Evolutionary conservation across 2,113 vertebrate genomes (phyloP).

Genomic region (Hypanus sabinus): DNA sequence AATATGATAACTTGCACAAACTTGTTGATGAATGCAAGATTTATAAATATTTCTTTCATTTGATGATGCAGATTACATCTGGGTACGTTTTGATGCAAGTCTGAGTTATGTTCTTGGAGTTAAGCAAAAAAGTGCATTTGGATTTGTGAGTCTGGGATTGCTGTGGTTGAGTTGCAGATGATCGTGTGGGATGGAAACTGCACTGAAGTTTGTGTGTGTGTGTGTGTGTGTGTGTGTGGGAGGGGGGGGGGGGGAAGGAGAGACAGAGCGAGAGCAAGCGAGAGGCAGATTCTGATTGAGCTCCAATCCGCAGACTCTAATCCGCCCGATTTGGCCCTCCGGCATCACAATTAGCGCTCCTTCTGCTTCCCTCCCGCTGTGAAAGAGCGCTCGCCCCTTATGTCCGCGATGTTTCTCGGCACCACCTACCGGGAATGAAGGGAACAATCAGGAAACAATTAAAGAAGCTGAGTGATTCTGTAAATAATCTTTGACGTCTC

Average conservation of each 20-base stretch:
- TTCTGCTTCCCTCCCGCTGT: slow-evolving; percentile 48
- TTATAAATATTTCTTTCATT: background rate
- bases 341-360: slow-evolving; percentile 50
- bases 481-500: slow-evolving; percentile 62
- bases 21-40: background rate
- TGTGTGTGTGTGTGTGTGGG: background rate
- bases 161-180: background rate
- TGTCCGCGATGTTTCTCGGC: slow-evolving; percentile 46
- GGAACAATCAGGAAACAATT: slow-evolving; percentile 50
- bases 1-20: no score
- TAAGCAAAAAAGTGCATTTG: background rate
- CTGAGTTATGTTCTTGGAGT: background rate
- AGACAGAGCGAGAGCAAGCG: no score
- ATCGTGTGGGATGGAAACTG: background rate
- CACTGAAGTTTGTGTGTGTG: background rate
- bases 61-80: background rate
- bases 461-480: slow-evolving; percentile 53
- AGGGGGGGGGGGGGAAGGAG: no score
- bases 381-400: slow-evolving; percentile 45
- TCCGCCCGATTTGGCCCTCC: slow-evolving; percentile 40
- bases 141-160: background rate
- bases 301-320: slow-evolving; percentile 33
- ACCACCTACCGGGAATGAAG: slow-evolving; percentile 54
- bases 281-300: background rate
- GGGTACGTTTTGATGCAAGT: background rate